These are phyloP conservation scores for Pithys albifrons DNA, from an alignment of 2,113 vertebrate species.

Conservation along the genomic window DNA sequence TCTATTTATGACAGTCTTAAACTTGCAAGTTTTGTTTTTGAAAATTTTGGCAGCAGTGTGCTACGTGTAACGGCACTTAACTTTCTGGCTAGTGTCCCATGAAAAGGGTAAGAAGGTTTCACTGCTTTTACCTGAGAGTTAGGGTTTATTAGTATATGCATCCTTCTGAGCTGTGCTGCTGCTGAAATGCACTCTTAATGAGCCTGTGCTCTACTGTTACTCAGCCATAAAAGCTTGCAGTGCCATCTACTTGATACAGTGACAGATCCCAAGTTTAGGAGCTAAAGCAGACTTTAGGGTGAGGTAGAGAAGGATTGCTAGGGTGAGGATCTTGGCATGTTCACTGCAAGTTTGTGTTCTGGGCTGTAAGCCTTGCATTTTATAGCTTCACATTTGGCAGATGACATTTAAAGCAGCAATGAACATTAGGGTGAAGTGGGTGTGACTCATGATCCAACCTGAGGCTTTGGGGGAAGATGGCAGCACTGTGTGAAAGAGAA, in stretches of 20 bases:
- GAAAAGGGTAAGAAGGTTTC: not conserved
- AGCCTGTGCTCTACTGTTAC: accelerated
- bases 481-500: not conserved
- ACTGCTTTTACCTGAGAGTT: not conserved
- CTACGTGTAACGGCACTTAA: accelerated
- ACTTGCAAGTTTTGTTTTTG: not conserved
- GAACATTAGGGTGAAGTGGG: not conserved
- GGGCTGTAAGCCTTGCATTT: not conserved
- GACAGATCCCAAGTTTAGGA: not conserved
- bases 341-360: not conserved
- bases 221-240: not conserved
- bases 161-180: not conserved
- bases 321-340: not conserved
- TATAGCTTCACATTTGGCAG: not conserved
- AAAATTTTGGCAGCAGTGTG: not conserved
- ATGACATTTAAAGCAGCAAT: not conserved
- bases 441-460: not conserved
- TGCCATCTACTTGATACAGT: constrained; percentile 30
- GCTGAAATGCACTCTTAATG: accelerated
- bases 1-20: not conserved
- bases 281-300: not conserved
- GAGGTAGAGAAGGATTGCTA: not conserved
- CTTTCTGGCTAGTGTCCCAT: not conserved
- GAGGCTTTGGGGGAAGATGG: not conserved
- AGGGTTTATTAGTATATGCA: not conserved